Base-by-base conservation (phyloP, 2,888 invertebrate genomes). In the Clusia tigrina region DNA sequence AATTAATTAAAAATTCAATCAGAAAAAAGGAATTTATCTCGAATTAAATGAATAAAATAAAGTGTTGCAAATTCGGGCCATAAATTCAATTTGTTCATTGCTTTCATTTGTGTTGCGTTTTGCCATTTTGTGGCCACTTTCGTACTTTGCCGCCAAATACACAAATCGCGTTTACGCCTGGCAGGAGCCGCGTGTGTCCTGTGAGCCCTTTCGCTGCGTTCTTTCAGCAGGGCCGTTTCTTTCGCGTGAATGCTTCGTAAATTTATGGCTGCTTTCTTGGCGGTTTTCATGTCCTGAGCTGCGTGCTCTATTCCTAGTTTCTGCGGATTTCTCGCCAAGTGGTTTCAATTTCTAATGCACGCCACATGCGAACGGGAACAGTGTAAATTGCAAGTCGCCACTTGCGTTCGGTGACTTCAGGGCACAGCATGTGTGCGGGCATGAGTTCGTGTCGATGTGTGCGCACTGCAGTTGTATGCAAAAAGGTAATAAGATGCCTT, bases 341-440 rank as follows among this genome's bases (percentile, higher is more conserved):
- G 32, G 42, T 42, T 42, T 15, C 10, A 42, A n/a, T n/a, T 32
- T 32, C n/a, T 42, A 17, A n/a, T 48, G 48, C 48, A 48, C 22
- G 48, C 48, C 18, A 48, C 48, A 48, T 20, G 18, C n/a, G 3
- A 20, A 15, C 48, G 32, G n/a, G 10, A 10, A 42, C 42, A 42
- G 42, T 17, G n/a, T n/a, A 6, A 42, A 42, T 42, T 6, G 3
- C 42, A 10, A 42, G 32, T 32, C 6, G 32, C 32, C n/a, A n/a
- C n/a, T n/a, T n/a, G n/a, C n/a, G n/a, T n/a, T n/a, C n/a, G n/a
- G n/a, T n/a, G n/a, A n/a, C n/a, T n/a, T n/a, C n/a, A n/a, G n/a
- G n/a, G n/a, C n/a, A n/a, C n/a, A n/a, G 61, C 53, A 58, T 22
- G 62, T 61, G 58, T 38, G 61, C 58, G 61, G 54, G 54, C 32